Evolutionary conservation across 2,888 invertebrate species (phyloP).

Genomic region (Andrena bucephala): DNA sequence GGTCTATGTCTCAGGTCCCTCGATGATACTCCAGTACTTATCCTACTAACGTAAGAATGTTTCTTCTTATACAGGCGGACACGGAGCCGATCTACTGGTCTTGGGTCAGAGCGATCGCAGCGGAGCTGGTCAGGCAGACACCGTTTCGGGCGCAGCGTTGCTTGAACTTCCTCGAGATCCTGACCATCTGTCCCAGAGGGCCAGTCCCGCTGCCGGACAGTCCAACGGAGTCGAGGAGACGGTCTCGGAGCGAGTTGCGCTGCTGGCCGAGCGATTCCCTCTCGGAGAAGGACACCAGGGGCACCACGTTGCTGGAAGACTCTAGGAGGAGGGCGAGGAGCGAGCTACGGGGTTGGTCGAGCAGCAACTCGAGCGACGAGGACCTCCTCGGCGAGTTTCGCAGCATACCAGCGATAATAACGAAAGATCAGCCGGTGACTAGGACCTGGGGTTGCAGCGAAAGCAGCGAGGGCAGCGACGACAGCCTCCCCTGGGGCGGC

Average conservation of each 20-base stretch:
- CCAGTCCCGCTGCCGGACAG: slow-evolving; percentile 86
- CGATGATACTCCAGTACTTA: background rate
- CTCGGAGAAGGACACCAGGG: slow-evolving; percentile 58
- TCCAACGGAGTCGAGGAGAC: slow-evolving; percentile 82
- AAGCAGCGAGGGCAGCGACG: slow-evolving; percentile 84
- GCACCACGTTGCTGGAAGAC: slow-evolving; percentile 75
- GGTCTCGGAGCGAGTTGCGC: slow-evolving; percentile 82
- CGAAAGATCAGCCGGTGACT: slow-evolving; percentile 69
- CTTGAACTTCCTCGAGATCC: slow-evolving; percentile 90
- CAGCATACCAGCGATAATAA: slow-evolving; percentile 71
- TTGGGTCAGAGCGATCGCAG: slow-evolving; percentile 91
- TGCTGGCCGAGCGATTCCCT: slow-evolving; percentile 80
- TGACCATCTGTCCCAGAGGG: slow-evolving; percentile 87
- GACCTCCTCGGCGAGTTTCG: slow-evolving; percentile 77
- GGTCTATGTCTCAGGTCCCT: background rate
- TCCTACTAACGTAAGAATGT: background rate
- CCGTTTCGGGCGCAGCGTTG: slow-evolving; percentile 88
- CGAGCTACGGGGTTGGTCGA: slow-evolving; percentile 82
- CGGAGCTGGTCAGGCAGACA: slow-evolving; percentile 91
- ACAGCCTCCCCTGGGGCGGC: slow-evolving; percentile 80
- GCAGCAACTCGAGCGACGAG: slow-evolving; percentile 83
- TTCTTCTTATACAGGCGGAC: slow-evolving; percentile 86
- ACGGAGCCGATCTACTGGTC: slow-evolving; percentile 90
- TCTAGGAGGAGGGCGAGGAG: slow-evolving; percentile 80
- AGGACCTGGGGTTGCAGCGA: slow-evolving; percentile 83